Conservation (phyloP, 1,140 invertebrate genomes). For the Venturia canescens region DNA sequence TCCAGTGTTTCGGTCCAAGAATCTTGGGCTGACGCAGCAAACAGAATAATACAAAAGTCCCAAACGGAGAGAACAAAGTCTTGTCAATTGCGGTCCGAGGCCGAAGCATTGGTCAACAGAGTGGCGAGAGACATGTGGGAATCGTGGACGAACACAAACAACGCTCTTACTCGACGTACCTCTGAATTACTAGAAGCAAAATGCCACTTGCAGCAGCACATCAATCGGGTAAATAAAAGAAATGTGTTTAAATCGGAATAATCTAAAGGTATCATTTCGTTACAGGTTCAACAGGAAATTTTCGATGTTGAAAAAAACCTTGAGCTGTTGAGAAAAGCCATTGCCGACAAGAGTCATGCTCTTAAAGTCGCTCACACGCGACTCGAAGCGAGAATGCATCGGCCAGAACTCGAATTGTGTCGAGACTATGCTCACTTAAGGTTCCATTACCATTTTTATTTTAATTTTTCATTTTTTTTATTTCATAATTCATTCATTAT, state of each 20-base stretch:
- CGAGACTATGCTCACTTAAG: conserved; percentile 89
- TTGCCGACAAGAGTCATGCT: conserved; percentile 86
- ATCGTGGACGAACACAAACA: conserved; percentile 92
- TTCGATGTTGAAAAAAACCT: conserved; percentile 82
- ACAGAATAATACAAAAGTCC: conserved; percentile 88
- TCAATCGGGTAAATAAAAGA: conserved; percentile 76
- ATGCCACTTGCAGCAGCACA: conserved; percentile 88
- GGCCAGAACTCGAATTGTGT: conserved; percentile 90
- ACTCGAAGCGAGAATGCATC: conserved; percentile 81
- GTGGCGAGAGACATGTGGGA: conserved; percentile 93
- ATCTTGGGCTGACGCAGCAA: conserved; percentile 92
- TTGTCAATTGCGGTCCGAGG: conserved; percentile 86
- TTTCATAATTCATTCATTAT: too few species aligned
- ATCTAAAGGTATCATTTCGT: background rate
- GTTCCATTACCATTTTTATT: conserved; percentile 69
- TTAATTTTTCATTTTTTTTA: background rate
- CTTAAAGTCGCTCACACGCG: conserved; percentile 90
- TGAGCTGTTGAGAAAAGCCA: conserved; percentile 80
- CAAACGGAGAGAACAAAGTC: conserved; percentile 90
- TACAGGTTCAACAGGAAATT: conserved; percentile 81
- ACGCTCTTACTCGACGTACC: conserved; percentile 84
- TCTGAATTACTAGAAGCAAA: conserved; percentile 90
- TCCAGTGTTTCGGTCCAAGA: conserved; percentile 84
- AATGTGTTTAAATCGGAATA: background rate
- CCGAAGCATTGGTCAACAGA: conserved; percentile 88